Conservation (phyloP, 2,888 invertebrate genomes). For the Chrysodeixis includens region DNA sequence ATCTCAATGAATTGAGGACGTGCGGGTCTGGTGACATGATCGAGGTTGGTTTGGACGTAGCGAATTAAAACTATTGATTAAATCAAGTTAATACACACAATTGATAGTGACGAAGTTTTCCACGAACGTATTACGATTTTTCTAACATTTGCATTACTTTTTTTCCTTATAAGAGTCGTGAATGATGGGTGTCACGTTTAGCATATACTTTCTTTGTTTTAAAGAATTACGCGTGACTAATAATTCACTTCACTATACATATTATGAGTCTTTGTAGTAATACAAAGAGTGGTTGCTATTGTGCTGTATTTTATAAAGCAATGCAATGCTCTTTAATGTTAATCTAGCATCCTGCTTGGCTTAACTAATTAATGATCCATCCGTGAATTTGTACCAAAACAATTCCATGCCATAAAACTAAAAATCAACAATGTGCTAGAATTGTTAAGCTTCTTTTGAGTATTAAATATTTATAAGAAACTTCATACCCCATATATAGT, state of each 20-base stretch:
- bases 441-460: too few relatives aligned
- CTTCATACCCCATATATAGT: too few relatives aligned
- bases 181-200: conserved; percentile 4
- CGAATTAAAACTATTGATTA: too few relatives aligned
- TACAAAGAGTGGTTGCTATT: not conserved
- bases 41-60: conserved; percentile 37
- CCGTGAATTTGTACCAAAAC: too few relatives aligned
- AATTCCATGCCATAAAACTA: too few relatives aligned
- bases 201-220: conserved; percentile 2
- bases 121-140: not conserved
- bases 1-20: conserved; percentile 62
- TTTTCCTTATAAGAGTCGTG: not conserved
- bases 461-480: not conserved
- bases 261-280: conserved; percentile 4
- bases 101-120: not conserved
- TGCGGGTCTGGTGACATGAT: conserved; percentile 20
- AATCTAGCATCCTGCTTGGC: too few relatives aligned
- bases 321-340: too few relatives aligned
- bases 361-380: too few relatives aligned
- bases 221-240: conserved; percentile 1
- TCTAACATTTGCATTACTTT: not conserved
- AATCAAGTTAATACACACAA: not conserved
- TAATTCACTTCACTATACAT: not conserved
- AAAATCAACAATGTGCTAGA: too few relatives aligned
- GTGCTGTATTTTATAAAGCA: not conserved